Conservation (phyloP, 1,140 invertebrate species). For the Drosophila ananassae region DNA sequence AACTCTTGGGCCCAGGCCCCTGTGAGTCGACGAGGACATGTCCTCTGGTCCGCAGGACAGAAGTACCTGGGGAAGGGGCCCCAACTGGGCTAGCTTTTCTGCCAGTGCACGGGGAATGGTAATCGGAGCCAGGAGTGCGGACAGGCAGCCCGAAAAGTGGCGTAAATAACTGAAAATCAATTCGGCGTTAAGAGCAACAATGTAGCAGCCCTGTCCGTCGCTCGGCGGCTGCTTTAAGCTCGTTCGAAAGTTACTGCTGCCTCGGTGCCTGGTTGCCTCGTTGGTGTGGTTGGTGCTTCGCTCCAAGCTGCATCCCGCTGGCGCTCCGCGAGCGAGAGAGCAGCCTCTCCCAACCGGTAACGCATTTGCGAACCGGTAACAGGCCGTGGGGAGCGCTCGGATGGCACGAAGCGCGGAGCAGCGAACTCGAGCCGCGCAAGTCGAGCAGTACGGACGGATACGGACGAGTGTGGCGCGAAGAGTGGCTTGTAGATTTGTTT, state of each 20-base stretch:
- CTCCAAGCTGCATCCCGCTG: slow-evolving; percentile 56
- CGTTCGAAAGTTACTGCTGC: slow-evolving; percentile 70
- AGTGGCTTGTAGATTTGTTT: no score
- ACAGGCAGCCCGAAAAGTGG: slow-evolving; percentile 56
- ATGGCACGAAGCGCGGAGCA: background rate
- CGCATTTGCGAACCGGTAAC: background rate
- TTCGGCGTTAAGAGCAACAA: slow-evolving; percentile 69
- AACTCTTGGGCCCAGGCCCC: no score
- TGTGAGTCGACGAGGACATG: no score
- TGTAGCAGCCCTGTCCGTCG: slow-evolving; percentile 26
- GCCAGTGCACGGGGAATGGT: slow-evolving; percentile 24
- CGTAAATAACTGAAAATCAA: slow-evolving; percentile 79
- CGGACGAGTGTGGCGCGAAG: no score
- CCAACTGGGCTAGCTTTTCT: background rate
- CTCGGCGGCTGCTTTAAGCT: slow-evolving; percentile 57
- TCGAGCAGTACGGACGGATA: background rate
- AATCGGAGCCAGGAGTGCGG: slow-evolving; percentile 50
- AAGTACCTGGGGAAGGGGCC: no score
- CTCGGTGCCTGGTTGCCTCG: no score
- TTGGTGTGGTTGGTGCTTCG: slow-evolving; percentile 7
- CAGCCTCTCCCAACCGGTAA: background rate
- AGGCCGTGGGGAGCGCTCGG: no score
- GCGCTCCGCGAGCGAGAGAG: background rate
- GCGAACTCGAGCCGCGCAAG: background rate
- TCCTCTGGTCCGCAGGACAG: no score